phyloP scores from a whole-genome alignment of 2,888 invertebrate species.

The Rotaria socialis region DNA sequence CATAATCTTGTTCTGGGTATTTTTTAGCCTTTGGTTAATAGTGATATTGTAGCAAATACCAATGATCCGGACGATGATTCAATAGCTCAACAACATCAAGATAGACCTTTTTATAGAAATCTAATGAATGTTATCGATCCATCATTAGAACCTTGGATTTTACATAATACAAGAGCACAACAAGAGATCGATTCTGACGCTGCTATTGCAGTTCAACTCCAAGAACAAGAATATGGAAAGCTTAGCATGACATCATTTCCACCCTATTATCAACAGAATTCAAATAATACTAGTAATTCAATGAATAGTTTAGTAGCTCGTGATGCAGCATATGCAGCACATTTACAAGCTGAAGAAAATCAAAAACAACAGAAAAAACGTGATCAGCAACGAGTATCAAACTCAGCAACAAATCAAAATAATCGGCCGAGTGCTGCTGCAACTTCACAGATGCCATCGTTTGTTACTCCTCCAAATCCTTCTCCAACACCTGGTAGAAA shows the following conservation, averaged over 20 bases:
- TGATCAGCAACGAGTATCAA: background rate
- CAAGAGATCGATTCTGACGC: background rate
- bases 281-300: too few relatives aligned
- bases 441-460: background rate
- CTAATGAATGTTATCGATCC: background rate
- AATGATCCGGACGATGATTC: too few relatives aligned
- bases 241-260: background rate
- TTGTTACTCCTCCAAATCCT: background rate
- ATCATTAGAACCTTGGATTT: accelerated
- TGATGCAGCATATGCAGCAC: background rate
- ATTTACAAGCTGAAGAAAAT: background rate
- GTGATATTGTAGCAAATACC: background rate
- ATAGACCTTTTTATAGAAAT: background rate
- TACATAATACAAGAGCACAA: background rate
- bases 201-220: background rate
- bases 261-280: background rate
- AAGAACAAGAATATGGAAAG: background rate
- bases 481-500: background rate
- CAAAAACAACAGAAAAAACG: background rate
- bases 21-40: background rate
- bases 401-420: background rate
- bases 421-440: background rate
- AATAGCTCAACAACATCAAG: background rate
- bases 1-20: background rate
- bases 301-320: too few relatives aligned